These are phyloP conservation scores for Aphelocoma coerulescens DNA, from an alignment of 2,113 vertebrate genomes.

Conservation along the genomic window DNA sequence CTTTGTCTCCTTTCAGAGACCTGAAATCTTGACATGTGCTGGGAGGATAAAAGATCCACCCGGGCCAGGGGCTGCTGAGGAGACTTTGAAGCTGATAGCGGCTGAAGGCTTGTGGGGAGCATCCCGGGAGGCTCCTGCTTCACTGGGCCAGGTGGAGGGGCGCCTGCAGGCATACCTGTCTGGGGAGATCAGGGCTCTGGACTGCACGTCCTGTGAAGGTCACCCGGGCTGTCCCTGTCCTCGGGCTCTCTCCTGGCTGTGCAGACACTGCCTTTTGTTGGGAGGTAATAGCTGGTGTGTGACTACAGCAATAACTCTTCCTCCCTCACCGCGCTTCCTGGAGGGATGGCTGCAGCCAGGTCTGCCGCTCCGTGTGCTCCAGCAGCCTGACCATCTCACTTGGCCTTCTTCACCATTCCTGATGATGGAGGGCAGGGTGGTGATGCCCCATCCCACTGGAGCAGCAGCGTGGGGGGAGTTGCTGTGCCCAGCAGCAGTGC, in stretches of 20 bases:
- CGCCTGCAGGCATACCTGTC: background rate
- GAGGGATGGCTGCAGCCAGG: background rate
- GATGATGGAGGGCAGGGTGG: background rate
- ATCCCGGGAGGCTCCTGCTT: background rate
- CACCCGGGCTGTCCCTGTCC: constrained; percentile 9
- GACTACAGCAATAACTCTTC: constrained; percentile 39
- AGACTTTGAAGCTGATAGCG: constrained; percentile 15
- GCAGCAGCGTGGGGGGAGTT: rapidly evolving
- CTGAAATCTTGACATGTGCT: background rate
- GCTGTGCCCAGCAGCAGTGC: background rate
- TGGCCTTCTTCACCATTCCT: background rate
- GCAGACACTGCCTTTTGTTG: constrained; percentile 35
- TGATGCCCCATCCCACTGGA: rapidly evolving
- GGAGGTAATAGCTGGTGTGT: constrained; percentile 10
- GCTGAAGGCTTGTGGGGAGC: constrained; percentile 41
- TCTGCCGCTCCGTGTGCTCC: background rate
- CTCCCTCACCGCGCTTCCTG: rapidly evolving
- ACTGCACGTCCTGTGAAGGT: background rate
- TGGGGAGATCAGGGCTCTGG: background rate
- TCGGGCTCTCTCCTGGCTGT: background rate
- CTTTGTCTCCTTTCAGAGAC: background rate
- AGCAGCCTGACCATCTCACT: rapidly evolving
- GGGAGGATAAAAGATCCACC: background rate
- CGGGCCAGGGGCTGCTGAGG: background rate
- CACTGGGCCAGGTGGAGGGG: background rate